Base-by-base conservation (phyloP, 2,113 vertebrate species). In the Epinephelus fuscoguttatus region DNA sequence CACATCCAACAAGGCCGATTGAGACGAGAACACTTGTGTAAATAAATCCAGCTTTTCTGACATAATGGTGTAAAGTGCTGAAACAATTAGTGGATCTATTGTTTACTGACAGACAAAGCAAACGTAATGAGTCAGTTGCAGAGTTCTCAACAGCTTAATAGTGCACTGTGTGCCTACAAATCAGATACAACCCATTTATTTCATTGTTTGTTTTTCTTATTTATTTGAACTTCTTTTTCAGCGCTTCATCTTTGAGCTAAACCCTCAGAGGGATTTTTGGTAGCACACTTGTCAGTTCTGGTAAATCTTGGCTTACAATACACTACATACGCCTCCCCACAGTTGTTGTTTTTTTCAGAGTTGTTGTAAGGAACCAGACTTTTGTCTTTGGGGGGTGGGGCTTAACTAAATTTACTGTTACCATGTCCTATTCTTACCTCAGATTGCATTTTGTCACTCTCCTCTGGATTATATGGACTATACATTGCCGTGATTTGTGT, bases 41-140 rank as follows among this genome's bases (percentile, higher is more conserved):
- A 84, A 45, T 53, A 63, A 80, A 84, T 84, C 45, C 67, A 33
- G 81, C 57, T 79, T 86, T 72, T 75, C 59, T 68, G 42, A 56
- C 63, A 70, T 42, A 70, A 45, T 66, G 17, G 9, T 49, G 37
- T 53, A 30, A 33, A 77, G 3, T 14, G 6, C 6, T 61, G 47
- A 56, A 76, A 64, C 1, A 10, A 63, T 62, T 23, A 49, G 7
- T 17, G 62, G 42, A 50, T 69, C 40, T 57, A 23, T 57, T 1
- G 1, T 14, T 57, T 40, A 79, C 37, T 37, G 13, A 42, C 13
- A 17, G 27, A 11, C 47, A 74, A 57, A 56, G 37, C 19, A 40
- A 37, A 40, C 21, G n/a, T 25, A 21, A 75, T 8, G 1, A 17
- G 2, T 8, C 23, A 8, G 10, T 42, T 40, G 5, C 13, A 45